phyloP scores from a whole-genome alignment of 2,888 invertebrate genomes.

The Heteromurus nitidus region DNA sequence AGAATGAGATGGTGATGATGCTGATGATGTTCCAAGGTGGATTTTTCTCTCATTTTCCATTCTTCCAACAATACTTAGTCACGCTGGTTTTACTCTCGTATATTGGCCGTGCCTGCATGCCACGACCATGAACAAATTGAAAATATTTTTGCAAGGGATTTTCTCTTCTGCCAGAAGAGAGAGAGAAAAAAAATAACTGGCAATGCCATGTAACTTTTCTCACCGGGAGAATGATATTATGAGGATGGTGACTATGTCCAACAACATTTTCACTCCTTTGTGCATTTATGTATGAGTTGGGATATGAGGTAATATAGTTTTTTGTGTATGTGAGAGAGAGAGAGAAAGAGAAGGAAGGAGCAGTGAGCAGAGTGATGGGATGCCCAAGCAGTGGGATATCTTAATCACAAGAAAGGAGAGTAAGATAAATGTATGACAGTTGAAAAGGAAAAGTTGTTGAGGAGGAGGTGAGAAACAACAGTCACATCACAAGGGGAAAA shows the following conservation, averaged over 20 bases:
- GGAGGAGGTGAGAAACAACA: constrained; percentile 21
- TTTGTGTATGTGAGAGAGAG: not conserved
- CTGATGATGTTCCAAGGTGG: too few relatives aligned
- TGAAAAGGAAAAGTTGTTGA: constrained; percentile 9
- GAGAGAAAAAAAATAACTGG: too few relatives aligned
- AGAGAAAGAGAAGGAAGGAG: not conserved
- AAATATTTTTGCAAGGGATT: not conserved
- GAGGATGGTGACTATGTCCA: not conserved
- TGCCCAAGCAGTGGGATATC: not conserved
- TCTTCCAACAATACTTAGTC: not conserved
- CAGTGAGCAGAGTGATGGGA: too few relatives aligned
- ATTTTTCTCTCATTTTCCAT: not conserved
- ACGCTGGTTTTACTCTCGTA: not conserved
- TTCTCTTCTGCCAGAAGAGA: too few relatives aligned
- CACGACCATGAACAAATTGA: not conserved
- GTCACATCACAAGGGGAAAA: not conserved
- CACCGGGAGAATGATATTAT: not conserved
- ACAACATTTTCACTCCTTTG: not conserved
- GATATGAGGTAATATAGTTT: not conserved
- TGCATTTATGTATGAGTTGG: not conserved
- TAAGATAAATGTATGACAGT: constrained; percentile 27
- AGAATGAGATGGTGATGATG: too few relatives aligned
- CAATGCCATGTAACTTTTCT: too few relatives aligned
- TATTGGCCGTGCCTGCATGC: not conserved
- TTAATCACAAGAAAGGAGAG: not conserved